Evolutionary conservation across 2,888 invertebrate genomes (phyloP).

Genomic region (Nephrocerus scutellatus): DNA sequence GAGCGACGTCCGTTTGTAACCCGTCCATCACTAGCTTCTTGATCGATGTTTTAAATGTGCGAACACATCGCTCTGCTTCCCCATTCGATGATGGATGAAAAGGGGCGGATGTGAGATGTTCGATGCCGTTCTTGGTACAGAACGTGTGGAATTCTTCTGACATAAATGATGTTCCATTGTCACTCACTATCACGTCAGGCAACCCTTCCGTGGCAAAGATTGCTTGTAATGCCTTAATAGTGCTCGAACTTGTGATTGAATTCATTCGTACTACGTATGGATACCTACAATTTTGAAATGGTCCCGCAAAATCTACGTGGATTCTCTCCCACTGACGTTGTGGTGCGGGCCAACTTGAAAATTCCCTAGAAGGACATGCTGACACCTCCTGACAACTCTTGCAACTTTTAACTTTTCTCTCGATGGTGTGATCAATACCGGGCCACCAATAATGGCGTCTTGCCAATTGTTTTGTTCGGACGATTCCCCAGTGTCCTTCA

Average conservation of each 20-base stretch:
- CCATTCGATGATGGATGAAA: constrained; percentile 23
- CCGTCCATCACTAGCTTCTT: constrained; percentile 1
- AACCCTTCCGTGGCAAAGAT: constrained; percentile 24
- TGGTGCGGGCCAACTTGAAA: constrained; percentile 1
- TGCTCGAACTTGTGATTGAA: constrained; percentile 8
- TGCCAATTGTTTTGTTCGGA: no score
- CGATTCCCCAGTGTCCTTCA: constrained; percentile 15
- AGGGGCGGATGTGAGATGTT: constrained; percentile 23
- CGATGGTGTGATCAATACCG: no score
- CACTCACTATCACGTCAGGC: constrained; percentile 23
- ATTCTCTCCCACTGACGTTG: constrained; percentile 8
- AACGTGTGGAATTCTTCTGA: constrained; percentile 23
- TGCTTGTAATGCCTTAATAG: constrained; percentile 18
- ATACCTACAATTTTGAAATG: constrained; percentile 12
- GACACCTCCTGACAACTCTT: constrained; percentile 5
- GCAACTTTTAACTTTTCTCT: neutral
- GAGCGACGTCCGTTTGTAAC: constrained; percentile 1
- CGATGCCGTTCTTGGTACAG: constrained; percentile 20
- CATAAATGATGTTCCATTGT: constrained; percentile 25
- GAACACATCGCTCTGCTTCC: constrained; percentile 22
- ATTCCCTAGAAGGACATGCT: constrained; percentile 5
- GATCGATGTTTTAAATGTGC: constrained; percentile 4
- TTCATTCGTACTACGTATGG: constrained; percentile 9
- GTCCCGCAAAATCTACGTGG: constrained; percentile 9
- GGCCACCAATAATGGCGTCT: no score